Base-by-base conservation (phyloP, 2,888 invertebrate species). In the Nemoura dubitans region DNA sequence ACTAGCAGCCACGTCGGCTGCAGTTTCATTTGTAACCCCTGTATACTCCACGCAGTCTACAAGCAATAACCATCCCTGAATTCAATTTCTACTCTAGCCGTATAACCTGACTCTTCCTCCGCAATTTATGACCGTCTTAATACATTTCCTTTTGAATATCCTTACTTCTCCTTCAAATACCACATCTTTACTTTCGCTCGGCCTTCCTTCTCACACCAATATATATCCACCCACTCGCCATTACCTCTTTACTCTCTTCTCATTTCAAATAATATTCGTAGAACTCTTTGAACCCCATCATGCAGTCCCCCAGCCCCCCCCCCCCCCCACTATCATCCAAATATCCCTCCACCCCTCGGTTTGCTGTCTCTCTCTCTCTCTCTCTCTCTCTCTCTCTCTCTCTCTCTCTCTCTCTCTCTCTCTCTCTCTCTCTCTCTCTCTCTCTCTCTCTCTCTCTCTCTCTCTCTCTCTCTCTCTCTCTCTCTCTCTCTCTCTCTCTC, bases 81-180 rank as follows among this genome's bases (percentile, higher is more conserved):
- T 86, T 86, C 86, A 86, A 86, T 86, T 86, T 78, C 86, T 86
- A 78, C 83, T 86, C 77, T 76, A 36, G 76, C 83, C 78, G 83
- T 78, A 84, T 84, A 84, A 83, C 83, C 86, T 78, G 76, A 83
- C 83, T 77, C 78, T 78, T 83, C 83, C 28, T 77, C 25, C 26
- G 82, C 83, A 86, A 86, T 86, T 86, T 86, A 86, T 86, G 86
- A 42, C 86, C 42, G 76, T 77, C 86, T 86, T 86, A 86, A 84
- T 86, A 86, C 84, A 86, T 86, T 86, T 86, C 84, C 84, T 84
- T 84, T 76, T 84, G 84, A 84, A 84, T 84, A 84, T 76, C 84
- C 84, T 84, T 83, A 26, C 78, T 78, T 28, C 26, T 78, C 78
- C 78, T 78, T 78, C 78, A 27, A 10, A 27, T 28, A 26, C 83